Conservation (phyloP, 2,888 invertebrate genomes). For the Drosophila aldrichi region DNA sequence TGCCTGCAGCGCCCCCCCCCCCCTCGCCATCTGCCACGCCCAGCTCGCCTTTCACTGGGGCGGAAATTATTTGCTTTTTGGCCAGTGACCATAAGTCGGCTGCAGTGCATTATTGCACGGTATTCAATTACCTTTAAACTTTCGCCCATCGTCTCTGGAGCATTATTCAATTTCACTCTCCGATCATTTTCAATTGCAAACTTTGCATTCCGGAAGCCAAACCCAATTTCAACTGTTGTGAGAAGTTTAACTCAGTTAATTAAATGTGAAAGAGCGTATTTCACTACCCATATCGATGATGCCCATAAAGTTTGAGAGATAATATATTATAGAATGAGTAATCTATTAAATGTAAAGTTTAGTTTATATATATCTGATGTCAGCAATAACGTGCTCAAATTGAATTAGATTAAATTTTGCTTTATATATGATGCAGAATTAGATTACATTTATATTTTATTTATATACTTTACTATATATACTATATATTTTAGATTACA, state of each 20-base stretch:
- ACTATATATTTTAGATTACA: too few species aligned
- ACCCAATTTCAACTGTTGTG: neutral
- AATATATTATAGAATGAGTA: too few species aligned
- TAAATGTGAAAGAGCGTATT: neutral
- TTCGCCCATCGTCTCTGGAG: neutral
- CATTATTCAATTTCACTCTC: conserved; percentile 24
- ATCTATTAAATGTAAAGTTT: too few species aligned
- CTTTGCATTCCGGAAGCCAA: neutral
- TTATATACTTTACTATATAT: too few species aligned
- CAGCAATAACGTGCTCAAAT: too few species aligned
- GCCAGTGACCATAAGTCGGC: conserved; percentile 4
- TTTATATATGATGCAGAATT: too few species aligned
- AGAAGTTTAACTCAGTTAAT: neutral
- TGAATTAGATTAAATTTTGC: too few species aligned
- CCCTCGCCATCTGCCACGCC: neutral
- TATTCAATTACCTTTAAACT: conserved; percentile 23
- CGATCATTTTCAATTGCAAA: conserved; percentile 16
- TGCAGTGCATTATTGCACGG: neutral
- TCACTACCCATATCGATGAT: neutral
- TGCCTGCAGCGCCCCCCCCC: neutral
- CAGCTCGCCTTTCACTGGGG: conserved; percentile 5
- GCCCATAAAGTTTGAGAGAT: too few species aligned
- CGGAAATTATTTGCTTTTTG: conserved; percentile 21
- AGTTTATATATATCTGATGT: too few species aligned
- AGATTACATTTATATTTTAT: too few species aligned